Evolutionary conservation across 2,888 invertebrate genomes (phyloP).

Genomic region (Phasia obesa): DNA sequence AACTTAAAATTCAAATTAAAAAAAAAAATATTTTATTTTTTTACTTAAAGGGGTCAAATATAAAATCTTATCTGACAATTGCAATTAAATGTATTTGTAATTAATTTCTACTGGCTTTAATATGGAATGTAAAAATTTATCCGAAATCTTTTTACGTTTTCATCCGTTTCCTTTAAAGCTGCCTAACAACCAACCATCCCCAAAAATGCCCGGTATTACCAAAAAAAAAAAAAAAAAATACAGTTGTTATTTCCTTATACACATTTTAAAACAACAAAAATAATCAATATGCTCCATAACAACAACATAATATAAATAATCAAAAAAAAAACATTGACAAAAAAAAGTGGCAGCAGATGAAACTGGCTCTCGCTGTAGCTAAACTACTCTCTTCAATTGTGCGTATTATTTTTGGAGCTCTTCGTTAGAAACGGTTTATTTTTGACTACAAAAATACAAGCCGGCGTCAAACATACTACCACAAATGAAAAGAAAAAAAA

Average conservation of each 20-base stretch:
- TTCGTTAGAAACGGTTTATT: background rate
- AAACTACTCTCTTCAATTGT: conserved; percentile 47
- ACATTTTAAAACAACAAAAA: conserved; percentile 48
- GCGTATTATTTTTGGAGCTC: conserved; percentile 27
- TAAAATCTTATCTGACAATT: too few species aligned
- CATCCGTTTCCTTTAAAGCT: background rate
- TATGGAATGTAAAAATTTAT: too few species aligned
- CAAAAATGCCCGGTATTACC: conserved; percentile 23
- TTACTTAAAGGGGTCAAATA: too few species aligned
- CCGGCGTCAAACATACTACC: conserved; percentile 54
- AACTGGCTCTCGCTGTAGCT: conserved; percentile 15
- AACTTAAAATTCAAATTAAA: too few species aligned
- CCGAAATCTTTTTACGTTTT: background rate
- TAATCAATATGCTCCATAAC: conserved; percentile 64
- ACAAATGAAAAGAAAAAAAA: conserved; percentile 1
- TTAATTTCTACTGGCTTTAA: too few species aligned
- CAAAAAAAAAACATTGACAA: conserved; percentile 19
- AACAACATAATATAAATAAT: conserved; percentile 29
- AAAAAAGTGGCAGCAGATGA: conserved; percentile 6
- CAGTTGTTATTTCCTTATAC: conserved; percentile 54
- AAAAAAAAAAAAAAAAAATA: background rate
- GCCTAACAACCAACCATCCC: conserved; percentile 45
- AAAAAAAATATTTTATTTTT: too few species aligned
- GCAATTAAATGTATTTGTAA: too few species aligned
- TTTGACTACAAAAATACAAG: conserved; percentile 38